These are phyloP conservation scores for Burhinus oedicnemus DNA, from an alignment of 2,113 vertebrate species.

Conservation along the genomic window DNA sequence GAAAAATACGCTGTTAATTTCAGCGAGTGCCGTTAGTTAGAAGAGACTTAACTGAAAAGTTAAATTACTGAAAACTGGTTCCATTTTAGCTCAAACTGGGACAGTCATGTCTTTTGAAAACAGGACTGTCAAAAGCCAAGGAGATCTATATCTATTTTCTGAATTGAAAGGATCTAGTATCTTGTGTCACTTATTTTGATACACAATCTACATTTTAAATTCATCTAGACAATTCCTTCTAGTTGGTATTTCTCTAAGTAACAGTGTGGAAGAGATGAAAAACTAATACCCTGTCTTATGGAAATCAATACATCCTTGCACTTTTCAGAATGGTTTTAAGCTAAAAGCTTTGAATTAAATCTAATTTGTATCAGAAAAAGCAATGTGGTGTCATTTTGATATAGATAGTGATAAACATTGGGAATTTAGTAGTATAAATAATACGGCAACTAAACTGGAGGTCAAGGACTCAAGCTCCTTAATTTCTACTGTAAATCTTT, in stretches of 20 bases:
- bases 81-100: background rate
- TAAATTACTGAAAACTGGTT: background rate
- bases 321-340: background rate
- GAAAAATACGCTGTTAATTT: background rate
- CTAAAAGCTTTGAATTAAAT: slow-evolving; percentile 7
- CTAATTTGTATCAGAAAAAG: slow-evolving; percentile 19
- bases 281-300: background rate
- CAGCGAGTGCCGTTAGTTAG: background rate
- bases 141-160: background rate
- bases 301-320: background rate
- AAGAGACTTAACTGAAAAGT: background rate
- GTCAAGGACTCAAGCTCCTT: background rate
- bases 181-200: background rate
- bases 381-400: background rate
- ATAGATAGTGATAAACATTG: background rate
- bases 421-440: background rate
- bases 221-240: background rate
- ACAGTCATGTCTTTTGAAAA: background rate
- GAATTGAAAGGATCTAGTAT: background rate
- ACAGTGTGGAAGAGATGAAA: background rate
- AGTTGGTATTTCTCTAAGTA: background rate
- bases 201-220: background rate
- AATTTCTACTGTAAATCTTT: background rate
- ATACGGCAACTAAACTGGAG: background rate
- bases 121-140: background rate